Evolutionary conservation across 2,797 vertebrate genomes (phyloP), one percentile per base, ranked within the genome.

Genomic region (Enteromius argenteus): DNA sequence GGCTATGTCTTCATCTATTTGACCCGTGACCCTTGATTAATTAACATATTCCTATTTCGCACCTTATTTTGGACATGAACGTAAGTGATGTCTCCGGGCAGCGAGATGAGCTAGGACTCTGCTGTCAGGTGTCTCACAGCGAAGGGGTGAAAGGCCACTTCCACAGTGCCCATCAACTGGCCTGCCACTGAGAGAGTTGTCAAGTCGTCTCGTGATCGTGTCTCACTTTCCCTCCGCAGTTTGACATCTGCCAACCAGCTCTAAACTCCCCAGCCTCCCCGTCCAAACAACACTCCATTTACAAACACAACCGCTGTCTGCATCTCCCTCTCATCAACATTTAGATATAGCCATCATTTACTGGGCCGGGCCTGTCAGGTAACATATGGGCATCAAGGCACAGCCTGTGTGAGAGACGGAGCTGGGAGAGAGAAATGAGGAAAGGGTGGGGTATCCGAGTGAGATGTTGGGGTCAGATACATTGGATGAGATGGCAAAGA

Each of bases 271-370:
- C 84, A 79, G 89, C 87, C 90, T 89, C 92, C 85, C 90, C 88
- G 66, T 92, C 90, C 91, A 92, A 94, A 93, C 91, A 92, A 93
- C 90, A 87, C 88, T 92, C 84, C 81, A 84, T 87, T 87, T 85
- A 87, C 86, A 88, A 89, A 88, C 87, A 87, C 87, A 93, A 76
- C 27, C 93, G 92, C 95, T 93, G 94, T 96, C 95, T 94, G 95
- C 95, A 95, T 96, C 96, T 97, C 96, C 95, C 95, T 96, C 96
- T 96, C 96, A 97, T 98, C 96, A 96, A 96, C 96, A 96, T 98
- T 97, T 98, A 97, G 96, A 97, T 97, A 96, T 96, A 97, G 96
- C 96, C 96, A 97, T 99, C 96, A 97, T 94, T 97, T 97, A 97
- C 95, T 94, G 94, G 92, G 95, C 94, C 93, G 93, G 95, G 93